Evolutionary conservation across 2,113 vertebrate species (phyloP), one percentile per base, ranked within the genome.

Genomic region (Petrocephalus zakoni): DNA sequence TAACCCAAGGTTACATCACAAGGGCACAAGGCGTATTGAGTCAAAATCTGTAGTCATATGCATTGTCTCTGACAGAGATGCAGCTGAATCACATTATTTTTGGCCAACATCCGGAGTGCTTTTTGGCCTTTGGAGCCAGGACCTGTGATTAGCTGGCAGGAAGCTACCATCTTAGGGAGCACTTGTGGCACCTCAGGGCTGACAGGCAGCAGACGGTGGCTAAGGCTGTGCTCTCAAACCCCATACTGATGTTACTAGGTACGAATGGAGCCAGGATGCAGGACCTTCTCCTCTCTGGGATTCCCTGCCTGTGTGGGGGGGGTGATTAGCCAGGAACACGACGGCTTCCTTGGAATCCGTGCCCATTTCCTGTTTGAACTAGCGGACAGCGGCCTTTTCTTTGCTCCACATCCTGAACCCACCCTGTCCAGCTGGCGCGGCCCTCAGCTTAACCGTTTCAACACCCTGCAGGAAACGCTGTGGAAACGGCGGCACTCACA

Each of bases 271-370:
- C 72, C 72, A 78, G 34, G 34, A 78, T 34, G 17, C 29, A 17
- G 68, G 29, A 55, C 8, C 2, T 11, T 11, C 61, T 37, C 34
- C 72, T 78, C 2, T 78, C 29, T 86, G 52, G 51, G 29, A 55
- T 85, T 86, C 22, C 17, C 53, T 61, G 29, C 25, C 21, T 47
- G 25, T 4, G 90, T 91, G 90, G 91, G 91, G 89, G 84, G 89
- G 58, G 68, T 75, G 4, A 86, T 94, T 90, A 93, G 92, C 93
- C 94, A 94, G 94, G 93, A 96, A 95, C 94, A 95, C 88, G 91
- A 93, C 78, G 88, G 92, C 90, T 93, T 93, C 92, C 93, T 92
- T 92, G 89, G 92, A 92, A 93, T 93, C 92, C 87, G 86, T 93
- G 91, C 91, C 92, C 92, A 92, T 93, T 93, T 93, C 92, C 92